A percentile compares a stretch with the other conserved stretches of the same genome.
Evolutionary conservation across 1,140 invertebrate species (phyloP).

Genomic region (Drosophila auraria): DNA sequence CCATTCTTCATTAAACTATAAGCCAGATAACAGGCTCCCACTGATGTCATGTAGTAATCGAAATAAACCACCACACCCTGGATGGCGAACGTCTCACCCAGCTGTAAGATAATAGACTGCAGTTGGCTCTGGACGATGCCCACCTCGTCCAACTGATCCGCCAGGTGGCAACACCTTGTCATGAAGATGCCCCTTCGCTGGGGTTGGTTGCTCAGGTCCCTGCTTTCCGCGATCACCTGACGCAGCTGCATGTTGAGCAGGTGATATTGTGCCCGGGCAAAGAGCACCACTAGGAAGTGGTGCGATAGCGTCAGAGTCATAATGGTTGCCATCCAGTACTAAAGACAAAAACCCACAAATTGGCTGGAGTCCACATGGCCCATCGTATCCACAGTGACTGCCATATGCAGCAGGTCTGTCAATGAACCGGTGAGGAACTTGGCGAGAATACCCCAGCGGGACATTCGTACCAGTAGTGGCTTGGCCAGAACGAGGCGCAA

Average conservation of each 20-base stretch:
- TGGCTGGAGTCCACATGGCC: background rate
- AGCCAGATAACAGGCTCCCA: background rate
- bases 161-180: constrained; percentile 22
- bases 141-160: constrained; percentile 26
- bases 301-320: constrained; percentile 13
- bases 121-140: background rate
- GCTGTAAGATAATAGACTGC: background rate
- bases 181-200: constrained; percentile 10
- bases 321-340: background rate
- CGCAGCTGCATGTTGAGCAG: constrained; percentile 24
- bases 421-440: background rate
- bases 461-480: constrained; percentile 10
- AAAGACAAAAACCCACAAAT: background rate
- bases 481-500: background rate
- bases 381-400: background rate
- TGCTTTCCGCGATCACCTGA: constrained; percentile 11
- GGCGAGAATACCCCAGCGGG: constrained; percentile 16
- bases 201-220: background rate
- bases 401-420: background rate
- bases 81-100: constrained; percentile 2
- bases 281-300: constrained; percentile 8
- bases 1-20: constrained; percentile 2
- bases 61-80: constrained; percentile 9
- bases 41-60: constrained; percentile 10
- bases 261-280: constrained; percentile 10